Percentiles rank a stretch among this genome's conserved stretches.
Evolutionary conservation across 2,113 vertebrate genomes (phyloP).

Genomic region (Oreocharis arfaki): DNA sequence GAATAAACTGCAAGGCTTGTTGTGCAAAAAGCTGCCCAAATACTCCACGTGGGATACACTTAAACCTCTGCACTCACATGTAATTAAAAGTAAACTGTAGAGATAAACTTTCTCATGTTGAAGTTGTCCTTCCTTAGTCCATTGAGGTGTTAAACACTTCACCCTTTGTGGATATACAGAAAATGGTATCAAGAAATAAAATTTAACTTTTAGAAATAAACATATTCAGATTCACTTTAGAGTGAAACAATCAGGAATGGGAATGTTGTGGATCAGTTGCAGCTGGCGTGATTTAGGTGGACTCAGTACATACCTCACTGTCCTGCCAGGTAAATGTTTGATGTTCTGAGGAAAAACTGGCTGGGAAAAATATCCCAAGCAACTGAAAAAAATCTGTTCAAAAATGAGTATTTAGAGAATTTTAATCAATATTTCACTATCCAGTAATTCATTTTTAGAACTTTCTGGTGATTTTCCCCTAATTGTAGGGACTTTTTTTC

Average conservation of each 20-base stretch:
- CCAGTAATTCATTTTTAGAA: background rate
- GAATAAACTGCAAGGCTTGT: background rate
- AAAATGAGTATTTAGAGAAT: rapidly evolving
- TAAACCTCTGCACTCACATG: background rate
- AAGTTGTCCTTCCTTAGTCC: background rate
- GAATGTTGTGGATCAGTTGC: background rate
- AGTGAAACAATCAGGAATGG: background rate
- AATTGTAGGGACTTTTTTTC: background rate
- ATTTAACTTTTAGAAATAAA: background rate
- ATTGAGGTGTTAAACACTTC: background rate
- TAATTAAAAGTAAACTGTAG: background rate
- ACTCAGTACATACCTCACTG: background rate
- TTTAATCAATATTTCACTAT: background rate
- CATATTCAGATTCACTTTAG: background rate
- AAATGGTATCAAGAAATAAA: background rate
- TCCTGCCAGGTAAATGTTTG: background rate
- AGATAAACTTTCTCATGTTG: background rate
- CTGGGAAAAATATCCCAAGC: background rate
- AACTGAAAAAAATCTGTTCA: rapidly evolving
- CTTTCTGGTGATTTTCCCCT: background rate
- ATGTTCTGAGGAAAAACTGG: background rate
- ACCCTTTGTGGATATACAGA: background rate
- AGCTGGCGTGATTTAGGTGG: background rate
- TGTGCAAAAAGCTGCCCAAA: background rate
- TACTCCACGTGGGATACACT: background rate